Base-by-base conservation (phyloP, 2,797 vertebrate genomes). In the Erethizon dorsatum region DNA sequence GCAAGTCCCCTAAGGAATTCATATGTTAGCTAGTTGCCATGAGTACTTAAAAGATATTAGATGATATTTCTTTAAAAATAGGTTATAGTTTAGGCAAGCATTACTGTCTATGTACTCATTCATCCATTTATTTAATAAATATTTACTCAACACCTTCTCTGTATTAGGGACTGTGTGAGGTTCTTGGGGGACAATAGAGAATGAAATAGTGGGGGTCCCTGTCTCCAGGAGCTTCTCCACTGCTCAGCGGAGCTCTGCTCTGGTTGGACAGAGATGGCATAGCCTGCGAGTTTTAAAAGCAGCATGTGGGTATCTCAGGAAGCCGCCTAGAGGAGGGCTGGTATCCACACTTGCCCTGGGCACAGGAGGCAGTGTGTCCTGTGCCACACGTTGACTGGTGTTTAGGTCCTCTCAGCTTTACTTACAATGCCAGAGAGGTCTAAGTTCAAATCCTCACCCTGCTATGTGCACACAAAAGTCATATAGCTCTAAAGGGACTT, bases 1-100 rank as follows among this genome's bases (percentile, higher is more conserved):
- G 67, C n/a, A 71, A 14, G 79, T 89, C 79, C 83, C 93, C 86
- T 95, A 63, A 89, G 86, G 96, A 97, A 93, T 96, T 89, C 63
- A 54, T 75, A 41, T 78, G 65, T 73, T 90, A 90, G 65, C 84
- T 93, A 65, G 71, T 95, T 95, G 59, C 88, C 22, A 41, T n/a
- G n/a, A 82, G 37, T 82, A 54, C 50, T 90, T 93, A 84, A 95
- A 95, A 91, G 69, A 78, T 87, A 73, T 37, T 83, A 87, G 88
- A 91, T 71, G 54, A 24, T 31, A 85, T 92, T 96, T 95, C 69
- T 94, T 93, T 86, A 67, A 89, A 91, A 95, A 92, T 61, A 78
- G 24, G 57, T 56, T 91, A 61, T 79, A 82, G 90, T 84, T 88
- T 93, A 97, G 50, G 67, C 59, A 83, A 88, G 45, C 1, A 18